Evolutionary conservation across 2,797 vertebrate genomes (phyloP).

Genomic region (Danio choprae): DNA sequence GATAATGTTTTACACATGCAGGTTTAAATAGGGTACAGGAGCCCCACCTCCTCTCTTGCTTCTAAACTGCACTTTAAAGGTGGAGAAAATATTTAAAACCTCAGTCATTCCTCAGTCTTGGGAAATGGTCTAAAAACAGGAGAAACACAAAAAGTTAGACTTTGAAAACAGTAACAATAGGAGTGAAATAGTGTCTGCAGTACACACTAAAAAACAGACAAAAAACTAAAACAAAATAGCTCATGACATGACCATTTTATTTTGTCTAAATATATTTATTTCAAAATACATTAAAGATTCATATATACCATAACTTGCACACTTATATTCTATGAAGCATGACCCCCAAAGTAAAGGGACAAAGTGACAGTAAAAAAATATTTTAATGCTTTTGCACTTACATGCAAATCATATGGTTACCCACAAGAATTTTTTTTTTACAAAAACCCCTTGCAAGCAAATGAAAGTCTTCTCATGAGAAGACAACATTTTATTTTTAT

Average conservation of each 20-base stretch:
- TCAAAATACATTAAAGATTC: neutral
- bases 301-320: neutral
- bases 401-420: too few species aligned
- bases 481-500: too few species aligned
- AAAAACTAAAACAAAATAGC: neutral
- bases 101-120: slow-evolving; percentile 53
- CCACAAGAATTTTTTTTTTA: too few species aligned
- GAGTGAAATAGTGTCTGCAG: neutral
- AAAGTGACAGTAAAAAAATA: neutral
- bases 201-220: neutral
- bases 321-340: neutral
- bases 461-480: too few species aligned
- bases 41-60: slow-evolving; percentile 44
- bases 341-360: neutral
- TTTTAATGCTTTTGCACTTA: too few species aligned
- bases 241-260: neutral
- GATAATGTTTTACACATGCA: neutral
- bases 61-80: slow-evolving; percentile 41
- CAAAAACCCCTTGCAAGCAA: too few species aligned
- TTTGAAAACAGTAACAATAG: neutral
- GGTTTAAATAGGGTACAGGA: neutral
- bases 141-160: neutral
- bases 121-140: slow-evolving; percentile 17
- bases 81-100: slow-evolving; percentile 44
- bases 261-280: neutral